These are phyloP conservation scores for Acleris holmiana DNA, from an alignment of 2,888 invertebrate species.

Conservation along the genomic window DNA sequence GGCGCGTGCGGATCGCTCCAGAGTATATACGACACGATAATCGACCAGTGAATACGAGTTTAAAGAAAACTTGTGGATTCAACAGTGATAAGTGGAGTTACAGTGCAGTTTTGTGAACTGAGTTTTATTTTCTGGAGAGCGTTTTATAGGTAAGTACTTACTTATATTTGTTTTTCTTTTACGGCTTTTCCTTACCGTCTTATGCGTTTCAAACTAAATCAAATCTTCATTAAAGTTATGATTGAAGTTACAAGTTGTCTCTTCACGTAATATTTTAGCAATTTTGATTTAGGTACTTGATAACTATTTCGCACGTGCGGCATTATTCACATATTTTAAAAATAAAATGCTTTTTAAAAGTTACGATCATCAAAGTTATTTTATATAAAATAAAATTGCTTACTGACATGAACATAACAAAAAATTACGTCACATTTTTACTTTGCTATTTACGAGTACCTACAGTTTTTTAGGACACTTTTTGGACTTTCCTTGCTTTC, in stretches of 20 bases:
- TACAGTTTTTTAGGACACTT: too few relatives aligned
- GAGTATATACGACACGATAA: conserved; percentile 31
- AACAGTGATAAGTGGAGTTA: conserved; percentile 36
- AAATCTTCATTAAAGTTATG: too few relatives aligned
- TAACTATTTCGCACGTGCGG: too few relatives aligned
- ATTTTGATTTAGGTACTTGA: too few relatives aligned
- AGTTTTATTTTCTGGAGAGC: conserved; percentile 8
- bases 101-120: conserved; percentile 26
- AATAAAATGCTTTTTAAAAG: too few relatives aligned
- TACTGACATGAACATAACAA: too few relatives aligned
- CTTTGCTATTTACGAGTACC: too few relatives aligned
- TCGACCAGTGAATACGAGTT: conserved; percentile 36
- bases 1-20: conserved; percentile 51
- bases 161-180: background rate
- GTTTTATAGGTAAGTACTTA: conserved; percentile 11
- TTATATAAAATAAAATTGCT: background rate
- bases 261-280: too few relatives aligned
- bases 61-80: conserved; percentile 36
- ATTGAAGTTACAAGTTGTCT: too few relatives aligned
- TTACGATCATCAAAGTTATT: background rate
- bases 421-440: too few relatives aligned
- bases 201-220: background rate
- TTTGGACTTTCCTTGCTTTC: too few relatives aligned
- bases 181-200: background rate
- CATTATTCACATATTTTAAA: too few relatives aligned